Percentiles rank a stretch among this genome's conserved stretches.
Evolutionary conservation across 37 sponge, comb jelly and placozoan genomes (phyloP).

Genomic region (Geodia barretti): DNA sequence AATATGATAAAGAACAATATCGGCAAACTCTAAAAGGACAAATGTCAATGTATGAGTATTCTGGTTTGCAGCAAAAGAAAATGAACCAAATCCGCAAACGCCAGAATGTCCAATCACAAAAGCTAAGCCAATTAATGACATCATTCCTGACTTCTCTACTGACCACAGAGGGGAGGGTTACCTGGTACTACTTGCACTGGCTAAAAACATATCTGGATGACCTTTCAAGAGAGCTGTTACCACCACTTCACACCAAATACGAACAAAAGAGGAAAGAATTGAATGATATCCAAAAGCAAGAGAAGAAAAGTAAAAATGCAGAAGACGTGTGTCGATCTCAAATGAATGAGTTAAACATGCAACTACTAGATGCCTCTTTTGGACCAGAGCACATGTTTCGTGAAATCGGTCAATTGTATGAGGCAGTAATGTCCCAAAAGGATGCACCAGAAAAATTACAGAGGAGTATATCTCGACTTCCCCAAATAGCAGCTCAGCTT

Average conservation of each 20-base stretch:
- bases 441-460: background rate
- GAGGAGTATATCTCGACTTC: background rate
- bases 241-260: background rate
- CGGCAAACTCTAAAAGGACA: too few relatives aligned
- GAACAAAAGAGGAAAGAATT: background rate
- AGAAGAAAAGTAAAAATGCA: background rate
- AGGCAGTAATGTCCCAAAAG: background rate
- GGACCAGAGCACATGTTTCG: too few relatives aligned
- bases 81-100: too few relatives aligned
- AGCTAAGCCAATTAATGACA: background rate
- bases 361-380: background rate
- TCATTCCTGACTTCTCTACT: background rate
- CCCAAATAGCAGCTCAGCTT: conserved; percentile 34
- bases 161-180: background rate
- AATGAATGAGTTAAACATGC: background rate
- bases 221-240: background rate
- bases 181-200: conserved; percentile 7
- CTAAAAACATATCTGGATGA: conserved; percentile 17
- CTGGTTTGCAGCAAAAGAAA: background rate
- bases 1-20: conserved; percentile 13
- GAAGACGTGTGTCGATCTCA: background rate
- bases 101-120: background rate
- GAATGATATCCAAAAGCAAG: background rate
- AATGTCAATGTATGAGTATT: too few relatives aligned
- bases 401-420: conserved; percentile 23